A percentile compares a stretch with the other conserved stretches of the same genome.
phyloP scores from a whole-genome alignment of 2,888 invertebrate genomes.

The Troides oblongomaculatus region DNA sequence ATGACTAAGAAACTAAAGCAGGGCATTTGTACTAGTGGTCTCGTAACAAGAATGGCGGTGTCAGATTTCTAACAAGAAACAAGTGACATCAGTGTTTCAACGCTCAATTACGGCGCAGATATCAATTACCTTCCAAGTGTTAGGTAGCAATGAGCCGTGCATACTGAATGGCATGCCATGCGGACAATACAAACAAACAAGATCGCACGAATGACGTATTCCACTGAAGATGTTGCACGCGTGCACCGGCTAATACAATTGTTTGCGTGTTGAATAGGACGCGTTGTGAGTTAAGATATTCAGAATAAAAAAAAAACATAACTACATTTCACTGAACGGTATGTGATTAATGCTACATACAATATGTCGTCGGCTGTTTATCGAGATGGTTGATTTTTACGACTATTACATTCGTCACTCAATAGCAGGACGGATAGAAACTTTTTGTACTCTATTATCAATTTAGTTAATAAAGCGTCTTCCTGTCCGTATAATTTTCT shows the following conservation, averaged over 20 bases:
- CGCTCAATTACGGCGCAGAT: conserved; percentile 28
- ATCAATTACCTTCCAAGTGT: conserved; percentile 30
- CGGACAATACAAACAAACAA: conserved; percentile 25
- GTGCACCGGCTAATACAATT: conserved; percentile 9
- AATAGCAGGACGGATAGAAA: background rate
- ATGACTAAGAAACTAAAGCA: background rate
- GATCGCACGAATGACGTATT: conserved; percentile 19
- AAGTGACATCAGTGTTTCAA: conserved; percentile 28
- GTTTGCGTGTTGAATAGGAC: background rate
- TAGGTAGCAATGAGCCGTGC: conserved; percentile 29
- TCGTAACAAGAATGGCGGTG: conserved; percentile 18
- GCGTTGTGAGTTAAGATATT: background rate
- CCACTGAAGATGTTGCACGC: conserved; percentile 11
- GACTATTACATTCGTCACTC: background rate
- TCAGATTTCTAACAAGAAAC: conserved; percentile 26
- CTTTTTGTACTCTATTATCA: background rate
- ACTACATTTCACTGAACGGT: background rate
- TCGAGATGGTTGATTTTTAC: background rate
- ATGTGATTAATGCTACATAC: background rate
- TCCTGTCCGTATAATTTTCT: background rate
- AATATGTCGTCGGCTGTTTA: background rate
- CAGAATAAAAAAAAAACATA: background rate
- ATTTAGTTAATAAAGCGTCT: background rate
- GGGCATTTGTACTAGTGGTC: conserved; percentile 5
- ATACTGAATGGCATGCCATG: conserved; percentile 18